Conservation (phyloP, 1,140 invertebrate species). For the Drosophila kikkawai region DNA sequence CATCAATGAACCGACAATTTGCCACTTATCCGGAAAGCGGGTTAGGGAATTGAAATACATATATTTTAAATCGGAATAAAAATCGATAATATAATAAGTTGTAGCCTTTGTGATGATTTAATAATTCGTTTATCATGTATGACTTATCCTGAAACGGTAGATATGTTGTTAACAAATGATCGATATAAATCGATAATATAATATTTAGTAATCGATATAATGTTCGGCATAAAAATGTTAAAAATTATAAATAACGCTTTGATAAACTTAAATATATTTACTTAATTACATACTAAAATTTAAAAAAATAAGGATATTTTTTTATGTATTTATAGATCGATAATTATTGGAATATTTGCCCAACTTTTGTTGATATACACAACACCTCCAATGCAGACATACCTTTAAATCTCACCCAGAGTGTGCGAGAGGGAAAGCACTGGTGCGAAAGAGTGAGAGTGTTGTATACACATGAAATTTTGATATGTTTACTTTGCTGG, state of each 20-base stretch:
- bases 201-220: no score
- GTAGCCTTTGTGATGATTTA: neutral
- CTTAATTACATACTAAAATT: neutral
- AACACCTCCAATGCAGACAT: constrained; percentile 16
- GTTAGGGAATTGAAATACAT: neutral
- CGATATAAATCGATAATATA: no score
- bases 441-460: constrained; percentile 33
- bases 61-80: neutral
- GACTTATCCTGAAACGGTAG: no score
- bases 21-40: constrained; percentile 25
- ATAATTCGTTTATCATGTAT: neutral
- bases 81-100: neutral
- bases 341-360: neutral
- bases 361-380: neutral
- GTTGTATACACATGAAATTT: constrained; percentile 46
- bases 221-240: no score
- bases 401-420: constrained; percentile 39
- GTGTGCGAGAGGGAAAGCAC: neutral
- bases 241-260: no score
- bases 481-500: constrained; percentile 37
- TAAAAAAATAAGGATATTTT: neutral
- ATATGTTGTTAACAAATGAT: no score
- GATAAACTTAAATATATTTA: no score
- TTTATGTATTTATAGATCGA: neutral
- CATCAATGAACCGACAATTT: constrained; percentile 50